These are phyloP conservation scores for Pasiphila rectangulata DNA, from an alignment of 2,888 invertebrate genomes.

Conservation along the genomic window DNA sequence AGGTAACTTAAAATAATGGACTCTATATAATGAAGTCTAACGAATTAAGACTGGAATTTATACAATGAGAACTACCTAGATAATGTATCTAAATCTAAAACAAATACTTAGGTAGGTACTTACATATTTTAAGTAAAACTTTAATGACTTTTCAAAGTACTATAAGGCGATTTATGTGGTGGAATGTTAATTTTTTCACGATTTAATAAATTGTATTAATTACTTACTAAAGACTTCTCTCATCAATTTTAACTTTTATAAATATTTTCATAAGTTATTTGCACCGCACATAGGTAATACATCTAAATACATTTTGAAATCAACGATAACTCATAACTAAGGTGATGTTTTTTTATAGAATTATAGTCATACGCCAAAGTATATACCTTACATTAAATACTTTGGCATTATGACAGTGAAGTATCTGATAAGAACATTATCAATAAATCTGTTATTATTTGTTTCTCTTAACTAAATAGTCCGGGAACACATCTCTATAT, in stretches of 20 bases:
- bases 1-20: constrained; percentile 8
- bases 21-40: constrained; percentile 12
- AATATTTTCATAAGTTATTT: constrained; percentile 51
- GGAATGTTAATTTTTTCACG: constrained; percentile 34
- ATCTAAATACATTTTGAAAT: constrained; percentile 45
- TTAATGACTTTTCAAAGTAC: constrained; percentile 31
- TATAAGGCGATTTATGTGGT: constrained; percentile 34
- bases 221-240: constrained; percentile 47
- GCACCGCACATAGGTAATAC: constrained; percentile 46
- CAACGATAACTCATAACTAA: constrained; percentile 45
- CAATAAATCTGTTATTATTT: constrained; percentile 32
- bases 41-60: constrained; percentile 17
- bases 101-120: constrained; percentile 20
- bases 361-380: constrained; percentile 35
- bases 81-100: constrained; percentile 28
- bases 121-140: constrained; percentile 28
- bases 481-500: constrained; percentile 65
- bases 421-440: constrained; percentile 23
- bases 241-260: constrained; percentile 43
- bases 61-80: constrained; percentile 19
- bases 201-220: constrained; percentile 41
- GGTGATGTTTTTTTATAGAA: constrained; percentile 46
- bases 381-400: constrained; percentile 10
- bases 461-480: constrained; percentile 42
- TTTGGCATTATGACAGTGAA: constrained; percentile 3